Conservation (phyloP, 2,797 vertebrate genomes). For the Rhynchotus rufescens region DNA sequence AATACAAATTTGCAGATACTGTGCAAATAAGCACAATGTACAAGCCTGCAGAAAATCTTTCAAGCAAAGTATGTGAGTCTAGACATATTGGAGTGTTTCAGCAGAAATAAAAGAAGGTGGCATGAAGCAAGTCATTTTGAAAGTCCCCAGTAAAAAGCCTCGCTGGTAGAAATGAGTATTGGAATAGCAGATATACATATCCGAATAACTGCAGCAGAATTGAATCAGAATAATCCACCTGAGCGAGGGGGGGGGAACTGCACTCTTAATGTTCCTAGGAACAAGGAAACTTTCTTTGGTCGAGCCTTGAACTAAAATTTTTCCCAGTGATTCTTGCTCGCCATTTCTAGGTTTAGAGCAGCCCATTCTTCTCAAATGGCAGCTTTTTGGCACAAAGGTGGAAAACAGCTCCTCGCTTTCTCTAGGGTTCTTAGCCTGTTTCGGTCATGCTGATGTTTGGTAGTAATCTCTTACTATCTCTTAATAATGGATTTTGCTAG, state of each 20-base stretch:
- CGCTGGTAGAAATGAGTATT: neutral
- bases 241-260: neutral
- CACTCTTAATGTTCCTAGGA: neutral
- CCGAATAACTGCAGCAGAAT: neutral
- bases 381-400: neutral
- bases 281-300: neutral
- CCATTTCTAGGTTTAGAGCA: neutral
- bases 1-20: neutral
- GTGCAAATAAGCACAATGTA: neutral
- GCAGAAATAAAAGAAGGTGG: neutral
- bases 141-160: neutral
- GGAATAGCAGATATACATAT: neutral
- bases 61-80: neutral
- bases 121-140: neutral
- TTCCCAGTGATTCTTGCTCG: neutral
- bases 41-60: neutral
- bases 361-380: neutral
- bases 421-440: neutral
- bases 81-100: neutral
- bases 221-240: accelerated
- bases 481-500: neutral
- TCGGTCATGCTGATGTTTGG: neutral
- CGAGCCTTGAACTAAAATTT: neutral
- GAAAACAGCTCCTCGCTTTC: neutral
- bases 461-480: neutral